phyloP scores from a whole-genome alignment of 1,140 invertebrate genomes.

The Polyergus mexicanus region DNA sequence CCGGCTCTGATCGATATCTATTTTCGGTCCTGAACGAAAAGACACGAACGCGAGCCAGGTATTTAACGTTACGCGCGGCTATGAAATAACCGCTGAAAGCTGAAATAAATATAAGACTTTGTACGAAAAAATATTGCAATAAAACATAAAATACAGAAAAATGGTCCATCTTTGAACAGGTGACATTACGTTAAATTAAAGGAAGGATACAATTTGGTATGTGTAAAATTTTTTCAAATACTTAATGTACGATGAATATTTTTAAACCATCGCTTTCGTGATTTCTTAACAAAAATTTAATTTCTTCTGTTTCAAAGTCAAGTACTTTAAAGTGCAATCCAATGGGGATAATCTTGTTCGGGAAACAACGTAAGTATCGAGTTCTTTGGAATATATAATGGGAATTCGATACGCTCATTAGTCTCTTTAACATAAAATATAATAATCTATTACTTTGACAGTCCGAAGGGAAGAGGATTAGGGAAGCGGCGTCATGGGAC shows the following conservation, averaged over 20 bases:
- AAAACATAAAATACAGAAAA: background rate
- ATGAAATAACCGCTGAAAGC: no score
- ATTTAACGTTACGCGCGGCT: background rate
- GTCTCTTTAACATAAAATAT: background rate
- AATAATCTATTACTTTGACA: background rate
- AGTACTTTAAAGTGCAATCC: background rate
- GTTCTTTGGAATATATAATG: background rate
- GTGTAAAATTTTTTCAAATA: background rate
- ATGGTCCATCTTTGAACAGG: background rate
- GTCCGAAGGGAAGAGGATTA: background rate
- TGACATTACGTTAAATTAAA: background rate
- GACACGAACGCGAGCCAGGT: constrained; percentile 28
- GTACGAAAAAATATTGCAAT: background rate
- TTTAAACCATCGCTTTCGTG: background rate
- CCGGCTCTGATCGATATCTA: constrained; percentile 52
- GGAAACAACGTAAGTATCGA: background rate
- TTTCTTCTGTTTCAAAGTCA: background rate
- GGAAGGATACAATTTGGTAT: background rate
- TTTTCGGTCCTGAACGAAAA: constrained; percentile 27
- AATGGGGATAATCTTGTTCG: background rate
- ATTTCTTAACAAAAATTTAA: background rate
- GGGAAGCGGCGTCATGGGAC: background rate
- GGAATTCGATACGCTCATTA: background rate
- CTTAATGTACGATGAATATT: no score
- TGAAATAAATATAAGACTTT: background rate